Evolutionary conservation across 2,888 invertebrate species (phyloP).

Genomic region (Zelleria hepariella): DNA sequence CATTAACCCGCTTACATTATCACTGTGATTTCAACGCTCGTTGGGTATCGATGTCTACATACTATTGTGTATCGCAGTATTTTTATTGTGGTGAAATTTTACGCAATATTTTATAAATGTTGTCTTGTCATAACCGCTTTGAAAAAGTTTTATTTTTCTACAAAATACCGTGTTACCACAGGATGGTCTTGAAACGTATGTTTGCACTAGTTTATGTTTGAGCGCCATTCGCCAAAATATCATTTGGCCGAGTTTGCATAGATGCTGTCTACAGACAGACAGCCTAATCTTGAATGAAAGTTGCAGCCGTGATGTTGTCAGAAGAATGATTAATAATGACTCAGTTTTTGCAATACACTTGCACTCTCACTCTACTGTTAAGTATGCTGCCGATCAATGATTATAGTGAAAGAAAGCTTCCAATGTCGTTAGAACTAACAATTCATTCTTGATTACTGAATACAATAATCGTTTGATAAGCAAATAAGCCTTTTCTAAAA

Average conservation of each 20-base stretch:
- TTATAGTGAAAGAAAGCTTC: neutral
- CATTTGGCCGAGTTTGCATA: neutral
- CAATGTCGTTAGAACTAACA: neutral
- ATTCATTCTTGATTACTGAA: neutral
- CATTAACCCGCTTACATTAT: constrained; percentile 1
- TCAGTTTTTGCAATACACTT: neutral
- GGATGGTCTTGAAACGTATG: too few relatives aligned
- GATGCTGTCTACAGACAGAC: neutral
- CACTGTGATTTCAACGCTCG: neutral
- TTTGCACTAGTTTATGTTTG: neutral
- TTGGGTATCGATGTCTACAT: neutral
- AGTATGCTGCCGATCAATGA: neutral
- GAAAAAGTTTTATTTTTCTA: too few relatives aligned
- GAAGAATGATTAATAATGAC: neutral
- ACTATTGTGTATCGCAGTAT: neutral
- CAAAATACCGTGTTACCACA: too few relatives aligned
- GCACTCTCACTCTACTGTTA: neutral
- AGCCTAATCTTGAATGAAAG: neutral
- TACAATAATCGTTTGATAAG: too few relatives aligned
- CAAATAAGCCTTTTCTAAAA: neutral
- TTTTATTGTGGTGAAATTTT: neutral
- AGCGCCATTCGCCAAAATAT: neutral
- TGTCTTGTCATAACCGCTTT: too few relatives aligned
- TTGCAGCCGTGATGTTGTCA: neutral
- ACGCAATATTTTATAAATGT: neutral